These are phyloP conservation scores for Sericinus montela DNA, from an alignment of 2,888 invertebrate genomes.

Conservation along the genomic window DNA sequence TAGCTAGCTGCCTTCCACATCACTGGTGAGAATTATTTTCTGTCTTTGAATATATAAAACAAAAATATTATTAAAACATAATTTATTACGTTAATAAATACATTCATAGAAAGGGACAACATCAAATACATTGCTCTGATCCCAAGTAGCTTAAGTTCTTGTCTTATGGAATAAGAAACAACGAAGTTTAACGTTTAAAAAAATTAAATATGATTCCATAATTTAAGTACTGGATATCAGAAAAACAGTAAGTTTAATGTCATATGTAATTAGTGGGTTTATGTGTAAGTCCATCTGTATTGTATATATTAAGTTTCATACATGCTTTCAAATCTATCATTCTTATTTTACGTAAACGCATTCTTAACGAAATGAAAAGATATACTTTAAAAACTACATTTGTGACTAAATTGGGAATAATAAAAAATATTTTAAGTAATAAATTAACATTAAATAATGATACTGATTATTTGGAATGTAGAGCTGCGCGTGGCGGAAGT, in stretches of 20 bases:
- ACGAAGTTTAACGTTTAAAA: no score
- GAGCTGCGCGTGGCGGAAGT: conserved; percentile 13
- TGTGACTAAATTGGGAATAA: conserved; percentile 11
- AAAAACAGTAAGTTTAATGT: no score
- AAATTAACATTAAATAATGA: conserved; percentile 4
- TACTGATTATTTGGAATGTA: conserved; percentile 22
- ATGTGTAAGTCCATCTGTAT: neutral
- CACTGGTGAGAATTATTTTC: conserved; percentile 84
- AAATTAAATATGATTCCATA: no score
- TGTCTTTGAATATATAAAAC: no score
- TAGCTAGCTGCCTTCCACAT: conserved; percentile 99
- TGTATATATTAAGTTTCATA: conserved; percentile 5
- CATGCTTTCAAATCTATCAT: neutral
- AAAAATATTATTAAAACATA: no score
- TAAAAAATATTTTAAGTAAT: conserved; percentile 1
- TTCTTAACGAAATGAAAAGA: neutral
- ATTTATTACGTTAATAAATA: no score
- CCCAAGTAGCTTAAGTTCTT: no score
- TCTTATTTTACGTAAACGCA: neutral
- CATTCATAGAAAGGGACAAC: no score
- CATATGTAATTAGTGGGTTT: no score
- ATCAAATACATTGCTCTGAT: no score
- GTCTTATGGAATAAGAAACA: no score
- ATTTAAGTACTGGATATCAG: no score
- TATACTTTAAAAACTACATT: neutral